phyloP scores from a whole-genome alignment of 2,888 invertebrate species.

The Caenorhabditis sp. region DNA sequence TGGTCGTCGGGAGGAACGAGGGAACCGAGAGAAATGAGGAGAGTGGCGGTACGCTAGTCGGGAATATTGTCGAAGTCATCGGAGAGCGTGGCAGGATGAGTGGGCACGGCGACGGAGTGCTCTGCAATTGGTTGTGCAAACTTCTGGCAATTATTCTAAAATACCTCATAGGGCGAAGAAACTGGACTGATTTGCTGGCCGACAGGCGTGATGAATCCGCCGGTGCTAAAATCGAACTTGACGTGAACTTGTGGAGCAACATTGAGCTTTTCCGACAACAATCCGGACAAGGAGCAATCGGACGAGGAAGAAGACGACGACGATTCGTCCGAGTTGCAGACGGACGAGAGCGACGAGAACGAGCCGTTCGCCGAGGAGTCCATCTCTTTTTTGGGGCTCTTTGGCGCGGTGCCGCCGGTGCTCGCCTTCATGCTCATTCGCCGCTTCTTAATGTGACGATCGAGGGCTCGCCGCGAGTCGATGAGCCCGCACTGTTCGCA shows the following conservation, averaged over 20 bases:
- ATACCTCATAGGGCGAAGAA: slow-evolving; percentile 26
- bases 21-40: neutral
- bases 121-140: too few relatives aligned
- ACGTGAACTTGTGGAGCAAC: slow-evolving; percentile 17
- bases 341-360: slow-evolving; percentile 3
- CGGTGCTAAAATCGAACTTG: slow-evolving; percentile 21
- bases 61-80: too few relatives aligned
- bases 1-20: slow-evolving; percentile 22
- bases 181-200: slow-evolving; percentile 11
- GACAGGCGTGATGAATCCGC: slow-evolving; percentile 5
- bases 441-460: slow-evolving; percentile 72
- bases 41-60: neutral
- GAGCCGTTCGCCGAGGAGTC: too few relatives aligned
- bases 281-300: slow-evolving; percentile 42
- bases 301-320: slow-evolving; percentile 34
- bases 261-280: slow-evolving; percentile 20
- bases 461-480: slow-evolving; percentile 74
- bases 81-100: neutral
- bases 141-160: neutral
- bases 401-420: slow-evolving; percentile 9
- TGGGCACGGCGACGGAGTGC: too few relatives aligned
- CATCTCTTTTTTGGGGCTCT: slow-evolving; percentile 53
- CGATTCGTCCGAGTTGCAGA: slow-evolving; percentile 41
- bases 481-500: slow-evolving; percentile 75
- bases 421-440: slow-evolving; percentile 45